Evolutionary conservation across 2,113 vertebrate species (phyloP), one percentile per base, ranked within the genome.

Genomic region (Callospermophilus lateralis): DNA sequence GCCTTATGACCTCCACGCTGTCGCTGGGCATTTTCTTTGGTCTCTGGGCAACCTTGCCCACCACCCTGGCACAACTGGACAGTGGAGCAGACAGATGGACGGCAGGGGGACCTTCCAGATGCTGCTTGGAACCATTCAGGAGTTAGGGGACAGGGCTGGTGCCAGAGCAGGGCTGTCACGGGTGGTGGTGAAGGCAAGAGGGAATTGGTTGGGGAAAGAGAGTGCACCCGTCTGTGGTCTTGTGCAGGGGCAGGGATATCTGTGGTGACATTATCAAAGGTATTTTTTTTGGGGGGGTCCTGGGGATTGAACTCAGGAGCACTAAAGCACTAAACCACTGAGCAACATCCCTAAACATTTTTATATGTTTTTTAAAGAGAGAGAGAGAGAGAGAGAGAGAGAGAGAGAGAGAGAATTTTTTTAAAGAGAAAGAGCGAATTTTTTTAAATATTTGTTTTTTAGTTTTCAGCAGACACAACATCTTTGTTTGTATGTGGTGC

Each of bases 171-270:
- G 24, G 16, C 10, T 5, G 58, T 42, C 26, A 8, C 32, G 1
- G 4, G 4, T 6, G 9, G n/a, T 51, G 45, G 45, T 39, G 17
- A 2, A 61, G 1, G 24, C 13, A 15, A 34, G 68, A 53, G 11
- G 1, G 53, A 8, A 0, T 16, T 70, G 55, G 37, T 0, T 0
- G 28, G 30, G 5, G 37, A 51, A 77, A 34, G 37, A 2, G 20
- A 20, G 19, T 1, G 0, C 0, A 16, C 7, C 61, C 45, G 0
- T 26, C 26, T 4, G 13, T 1, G 0, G 26, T 34, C 80, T 78
- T 24, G 0, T 0, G 17, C 48, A 81, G 48, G 20, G 3, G 0
- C 17, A 8, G 28, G 42, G 70, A 30, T 34, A 16, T 51, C 26
- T 24, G 32, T 5, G 32, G 72, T 20, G 58, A 63, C 16, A 51